These are phyloP conservation scores for Atrina japonica DNA, from an alignment of 2,888 invertebrate species.

Conservation along the genomic window DNA sequence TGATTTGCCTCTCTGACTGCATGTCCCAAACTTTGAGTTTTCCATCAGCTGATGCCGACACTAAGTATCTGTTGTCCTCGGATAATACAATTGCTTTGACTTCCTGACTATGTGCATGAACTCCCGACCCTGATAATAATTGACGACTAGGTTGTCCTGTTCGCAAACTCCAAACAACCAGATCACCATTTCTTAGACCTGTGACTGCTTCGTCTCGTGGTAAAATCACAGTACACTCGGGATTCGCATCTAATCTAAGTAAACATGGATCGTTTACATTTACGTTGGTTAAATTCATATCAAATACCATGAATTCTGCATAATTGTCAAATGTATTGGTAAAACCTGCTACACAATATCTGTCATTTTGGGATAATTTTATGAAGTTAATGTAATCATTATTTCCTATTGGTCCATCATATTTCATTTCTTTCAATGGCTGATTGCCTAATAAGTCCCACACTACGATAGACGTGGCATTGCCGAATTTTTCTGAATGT, in stretches of 20 bases:
- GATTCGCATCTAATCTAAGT: conserved; percentile 77
- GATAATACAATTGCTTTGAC: conserved; percentile 78
- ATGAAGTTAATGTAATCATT: conserved; percentile 78
- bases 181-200: conserved; percentile 79
- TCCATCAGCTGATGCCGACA: conserved; percentile 79
- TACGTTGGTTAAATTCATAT: conserved; percentile 74
- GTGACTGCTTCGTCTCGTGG: conserved; percentile 79
- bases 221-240: conserved; percentile 77
- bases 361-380: conserved; percentile 75
- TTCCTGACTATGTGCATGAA: conserved; percentile 77
- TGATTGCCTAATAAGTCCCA: conserved; percentile 80
- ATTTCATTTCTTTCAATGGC: conserved; percentile 75
- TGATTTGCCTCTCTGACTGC: conserved; percentile 75
- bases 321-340: conserved; percentile 78
- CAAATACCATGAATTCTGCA: conserved; percentile 80
- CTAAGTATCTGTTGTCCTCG: conserved; percentile 76
- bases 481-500: conserved; percentile 78
- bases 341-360: conserved; percentile 79
- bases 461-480: conserved; percentile 77
- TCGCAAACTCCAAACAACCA: conserved; percentile 79
- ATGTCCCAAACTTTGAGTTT: conserved; percentile 80
- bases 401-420: conserved; percentile 78
- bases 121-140: conserved; percentile 69
- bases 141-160: conserved; percentile 77
- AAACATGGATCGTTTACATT: conserved; percentile 76